Evolutionary conservation across 2,888 invertebrate species (phyloP), one percentile per base, ranked within the genome.

Genomic region (Cyclophora albipunctata): DNA sequence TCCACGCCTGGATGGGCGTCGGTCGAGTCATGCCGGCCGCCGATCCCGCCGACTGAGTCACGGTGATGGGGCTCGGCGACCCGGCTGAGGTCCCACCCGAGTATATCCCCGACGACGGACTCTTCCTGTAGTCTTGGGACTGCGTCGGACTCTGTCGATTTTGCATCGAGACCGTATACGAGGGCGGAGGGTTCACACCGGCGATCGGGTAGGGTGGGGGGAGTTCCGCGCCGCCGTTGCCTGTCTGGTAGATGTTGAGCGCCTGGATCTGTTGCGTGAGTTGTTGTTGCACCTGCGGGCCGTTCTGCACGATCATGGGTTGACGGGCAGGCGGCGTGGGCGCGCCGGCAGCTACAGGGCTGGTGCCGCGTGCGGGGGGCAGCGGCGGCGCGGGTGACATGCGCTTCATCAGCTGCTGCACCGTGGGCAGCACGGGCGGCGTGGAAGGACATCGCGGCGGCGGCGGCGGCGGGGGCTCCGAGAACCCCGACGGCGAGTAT

Each of bases 221-320:
- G 7, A 93, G 92, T 67, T 92, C 93, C 34, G 91, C 90, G 45
- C 90, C 89, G 34, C 90, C 89, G 45, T 90, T 90, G 45, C 90
- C 90, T 54, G 90, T 90, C 66, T 93, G 93, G 76, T 94, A 95
- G 62, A 96, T 90, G 71, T 91, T 94, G 55, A 96, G 88, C 34
- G 95, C 95, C 81, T 96, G 96, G 83, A 97, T 95, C 78, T 96
- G 96, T 78, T 96, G 96, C 49, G 93, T 90, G 48, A 97, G 89
- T 78, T 96, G 96, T 68, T 96, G 96, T 73, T 96, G 96, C 47
- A 92, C 94, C 72, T 93, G 93, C 7, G 94, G 93, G 6, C 93
- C 93, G 74, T 94, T 95, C 79, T 94, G 95, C 48, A 95, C 94
- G 58, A 95, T 92, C 93, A 95, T 95, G 52, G 93, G 95, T 69